phyloP scores from a whole-genome alignment of 2,797 vertebrate species.

The Aselliscus stoliczkanus region DNA sequence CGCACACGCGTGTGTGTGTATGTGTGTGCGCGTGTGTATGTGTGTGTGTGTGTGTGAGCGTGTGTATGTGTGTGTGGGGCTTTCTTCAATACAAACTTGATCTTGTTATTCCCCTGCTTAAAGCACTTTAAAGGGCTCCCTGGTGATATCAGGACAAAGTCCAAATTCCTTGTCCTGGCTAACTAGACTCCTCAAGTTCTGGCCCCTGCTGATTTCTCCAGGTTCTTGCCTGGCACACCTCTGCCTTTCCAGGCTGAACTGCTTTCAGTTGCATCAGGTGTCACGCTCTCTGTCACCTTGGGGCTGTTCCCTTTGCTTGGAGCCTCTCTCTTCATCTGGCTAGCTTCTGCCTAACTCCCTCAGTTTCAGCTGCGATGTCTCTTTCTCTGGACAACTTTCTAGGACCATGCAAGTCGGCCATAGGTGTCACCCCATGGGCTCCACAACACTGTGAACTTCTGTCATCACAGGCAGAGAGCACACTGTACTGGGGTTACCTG shows the following conservation, averaged over 20 bases:
- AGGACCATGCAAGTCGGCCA: neutral
- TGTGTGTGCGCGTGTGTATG: no score
- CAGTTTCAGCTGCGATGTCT: neutral
- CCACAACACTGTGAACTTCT: no score
- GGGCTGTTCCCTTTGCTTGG: neutral
- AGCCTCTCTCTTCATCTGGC: neutral
- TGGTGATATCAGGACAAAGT: neutral
- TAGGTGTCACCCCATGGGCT: accelerated
- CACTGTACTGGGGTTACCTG: neutral
- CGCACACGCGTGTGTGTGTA: no score
- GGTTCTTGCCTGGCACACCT: neutral
- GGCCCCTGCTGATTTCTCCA: neutral
- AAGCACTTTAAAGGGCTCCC: neutral
- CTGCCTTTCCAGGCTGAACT: neutral
- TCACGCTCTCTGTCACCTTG: neutral
- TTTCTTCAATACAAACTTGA: neutral
- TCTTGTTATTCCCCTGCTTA: neutral
- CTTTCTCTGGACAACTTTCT: neutral
- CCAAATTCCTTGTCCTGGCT: neutral
- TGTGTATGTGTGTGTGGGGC: no score
- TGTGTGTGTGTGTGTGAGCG: no score
- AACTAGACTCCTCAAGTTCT: neutral
- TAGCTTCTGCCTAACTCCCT: neutral
- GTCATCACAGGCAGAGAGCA: neutral
- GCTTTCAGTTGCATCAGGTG: neutral